Percentiles rank a stretch among this genome's conserved stretches.
Evolutionary conservation across 2,888 invertebrate species (phyloP).

Genomic region (Euzophera pinguis): DNA sequence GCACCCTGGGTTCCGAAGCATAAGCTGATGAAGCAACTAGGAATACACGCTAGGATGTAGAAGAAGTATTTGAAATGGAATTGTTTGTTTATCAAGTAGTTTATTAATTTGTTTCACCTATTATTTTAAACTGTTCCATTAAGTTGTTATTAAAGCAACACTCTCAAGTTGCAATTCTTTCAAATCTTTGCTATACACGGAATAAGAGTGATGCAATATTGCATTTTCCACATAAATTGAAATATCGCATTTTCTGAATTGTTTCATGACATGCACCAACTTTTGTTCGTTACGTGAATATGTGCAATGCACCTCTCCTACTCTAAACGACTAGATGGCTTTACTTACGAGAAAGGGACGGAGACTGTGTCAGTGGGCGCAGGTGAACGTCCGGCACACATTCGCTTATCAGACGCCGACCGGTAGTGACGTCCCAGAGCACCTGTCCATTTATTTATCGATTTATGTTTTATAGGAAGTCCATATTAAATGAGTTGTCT

Average conservation of each 20-base stretch:
- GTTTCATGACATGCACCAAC: slow-evolving; percentile 26
- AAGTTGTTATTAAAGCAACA: not conserved
- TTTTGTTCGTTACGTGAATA: slow-evolving; percentile 13
- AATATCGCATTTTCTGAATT: slow-evolving; percentile 53
- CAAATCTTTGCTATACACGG: slow-evolving; percentile 38
- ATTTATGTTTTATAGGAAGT: slow-evolving; percentile 9
- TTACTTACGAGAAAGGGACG: slow-evolving; percentile 45
- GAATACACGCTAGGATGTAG: too few relatives aligned
- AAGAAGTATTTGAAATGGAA: too few relatives aligned
- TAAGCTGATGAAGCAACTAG: too few relatives aligned
- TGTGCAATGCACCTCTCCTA: slow-evolving; percentile 30
- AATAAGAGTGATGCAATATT: slow-evolving; percentile 41
- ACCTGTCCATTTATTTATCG: slow-evolving; percentile 56
- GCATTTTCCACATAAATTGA: slow-evolving; percentile 53
- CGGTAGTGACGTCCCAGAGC: slow-evolving; percentile 59
- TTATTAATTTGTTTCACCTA: too few relatives aligned
- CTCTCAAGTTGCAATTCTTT: slow-evolving; percentile 26
- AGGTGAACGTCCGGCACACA: slow-evolving; percentile 76
- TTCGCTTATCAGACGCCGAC: slow-evolving; percentile 69
- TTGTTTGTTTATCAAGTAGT: too few relatives aligned
- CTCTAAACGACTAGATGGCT: slow-evolving; percentile 19
- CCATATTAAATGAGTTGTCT: too few relatives aligned
- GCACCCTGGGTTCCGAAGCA: too few relatives aligned
- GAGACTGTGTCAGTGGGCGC: slow-evolving; percentile 65
- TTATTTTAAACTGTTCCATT: too few relatives aligned